Evolutionary conservation across 1,140 invertebrate genomes (phyloP).

Genomic region (Drosophila kikkawai): DNA sequence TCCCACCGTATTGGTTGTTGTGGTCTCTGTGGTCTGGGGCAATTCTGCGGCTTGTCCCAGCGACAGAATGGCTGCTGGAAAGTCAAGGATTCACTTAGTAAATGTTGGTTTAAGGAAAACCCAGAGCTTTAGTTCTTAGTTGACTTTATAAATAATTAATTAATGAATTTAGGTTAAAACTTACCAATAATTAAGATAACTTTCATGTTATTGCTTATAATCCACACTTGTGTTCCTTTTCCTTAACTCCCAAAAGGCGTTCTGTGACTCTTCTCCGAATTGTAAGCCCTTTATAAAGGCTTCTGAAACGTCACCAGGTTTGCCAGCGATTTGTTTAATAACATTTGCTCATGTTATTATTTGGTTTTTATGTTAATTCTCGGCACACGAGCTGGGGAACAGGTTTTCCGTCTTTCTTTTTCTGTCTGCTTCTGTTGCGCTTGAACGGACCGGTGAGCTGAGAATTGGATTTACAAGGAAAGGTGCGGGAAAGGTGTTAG

Average conservation of each 20-base stretch:
- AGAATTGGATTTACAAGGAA: conserved; percentile 5
- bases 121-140: neutral
- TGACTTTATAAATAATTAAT: neutral
- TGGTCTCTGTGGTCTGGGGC: conserved; percentile 34
- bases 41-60: conserved; percentile 42
- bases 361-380: conserved; percentile 50
- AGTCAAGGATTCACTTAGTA: neutral
- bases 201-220: conserved; percentile 38
- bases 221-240: conserved; percentile 3
- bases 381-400: conserved; percentile 34
- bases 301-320: conserved; percentile 30
- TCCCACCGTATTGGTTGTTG: conserved; percentile 4
- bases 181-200: conserved; percentile 55
- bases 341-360: conserved; percentile 51
- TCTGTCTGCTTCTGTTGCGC: conserved; percentile 23
- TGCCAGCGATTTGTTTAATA: conserved; percentile 56
- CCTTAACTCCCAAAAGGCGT: conserved; percentile 25
- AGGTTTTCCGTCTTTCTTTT: conserved; percentile 16
- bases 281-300: conserved; percentile 56
- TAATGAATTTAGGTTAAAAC: neutral
- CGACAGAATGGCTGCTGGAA: conserved; percentile 42
- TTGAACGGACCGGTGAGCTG: conserved; percentile 35
- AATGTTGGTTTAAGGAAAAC: neutral
- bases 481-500: neutral
- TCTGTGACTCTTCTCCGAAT: conserved; percentile 43